Evolutionary conservation across 2,797 vertebrate species (phyloP).

Genomic region (Sciurus carolinensis): DNA sequence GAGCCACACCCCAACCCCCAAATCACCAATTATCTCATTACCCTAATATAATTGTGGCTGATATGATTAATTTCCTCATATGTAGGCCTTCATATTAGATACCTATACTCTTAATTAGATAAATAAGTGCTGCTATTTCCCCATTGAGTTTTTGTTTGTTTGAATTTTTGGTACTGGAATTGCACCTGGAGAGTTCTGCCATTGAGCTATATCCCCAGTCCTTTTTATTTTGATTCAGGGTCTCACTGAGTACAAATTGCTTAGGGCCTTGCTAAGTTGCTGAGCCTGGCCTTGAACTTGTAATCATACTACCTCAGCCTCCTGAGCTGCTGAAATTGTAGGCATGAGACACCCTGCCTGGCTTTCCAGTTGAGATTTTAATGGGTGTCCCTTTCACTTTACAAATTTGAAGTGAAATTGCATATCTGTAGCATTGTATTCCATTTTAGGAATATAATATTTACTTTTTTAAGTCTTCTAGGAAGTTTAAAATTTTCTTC

Average conservation of each 20-base stretch:
- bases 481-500: background rate
- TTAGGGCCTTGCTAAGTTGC: no score
- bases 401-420: conserved; percentile 32
- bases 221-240: no score
- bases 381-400: conserved; percentile 5
- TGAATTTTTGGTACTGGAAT: no score
- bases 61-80: conserved; percentile 39
- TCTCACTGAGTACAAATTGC: no score
- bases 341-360: no score
- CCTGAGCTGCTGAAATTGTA: background rate
- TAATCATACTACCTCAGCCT: background rate
- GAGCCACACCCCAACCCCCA: no score
- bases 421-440: background rate
- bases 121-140: conserved; percentile 55
- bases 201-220: no score
- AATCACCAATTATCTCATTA: background rate
- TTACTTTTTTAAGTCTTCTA: conserved; percentile 49
- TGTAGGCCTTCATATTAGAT: conserved; percentile 38
- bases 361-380: conserved; percentile 53
- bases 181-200: no score
- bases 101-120: background rate
- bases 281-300: no score
- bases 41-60: background rate
- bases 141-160: conserved; percentile 16
- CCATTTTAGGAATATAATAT: background rate